Evolutionary conservation across 2,888 invertebrate genomes (phyloP), one percentile per base, ranked within the genome.

Genomic region (Amblyteles armatorius): DNA sequence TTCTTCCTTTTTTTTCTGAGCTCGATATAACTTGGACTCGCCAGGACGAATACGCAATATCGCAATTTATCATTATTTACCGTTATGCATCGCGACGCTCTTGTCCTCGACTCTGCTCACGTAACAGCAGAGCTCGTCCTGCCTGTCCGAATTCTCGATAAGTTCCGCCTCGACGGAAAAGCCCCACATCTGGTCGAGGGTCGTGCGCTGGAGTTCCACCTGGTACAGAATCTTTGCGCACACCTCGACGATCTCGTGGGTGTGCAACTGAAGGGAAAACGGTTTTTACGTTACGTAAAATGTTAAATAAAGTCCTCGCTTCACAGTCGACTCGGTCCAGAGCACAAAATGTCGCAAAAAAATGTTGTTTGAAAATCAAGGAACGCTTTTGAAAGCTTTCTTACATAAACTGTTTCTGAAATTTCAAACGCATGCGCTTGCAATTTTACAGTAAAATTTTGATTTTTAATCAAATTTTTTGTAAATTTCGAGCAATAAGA

Each of bases 161-260:
- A 99, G 96, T 94, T 99, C 99, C 3, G 99, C 99, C 94, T 99
- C 99, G 74, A 99, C 99, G 87, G 98, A 98, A 95, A 99, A 98
- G 90, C 99, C 99, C 97, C 99, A 99, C 97, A 99, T 98, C 94
- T 98, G 98, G 91, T 99, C 98, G 91, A 98, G 95, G 11, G 98
- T 97, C 88, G 96, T 97, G 86, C 99, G 96, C 91, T 97, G 97
- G 92, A 99, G 95, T 94, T 99, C 99, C 90, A 99, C 98, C 96
- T 99, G 99, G 94, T 99, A 99, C 88, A 99, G 95, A 92, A 99
- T 98, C 95, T 99, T 99, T 92, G 98, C 98, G 94, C 99, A 99
- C 72, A 99, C 98, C 95, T 99, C 99, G 82, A 99, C 98, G 88
- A 98, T 97, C 95, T 98, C 98, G 94, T 98, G 98, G 80, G 98